phyloP scores from a whole-genome alignment of 2,888 invertebrate species.

The Dasypolia templi region DNA sequence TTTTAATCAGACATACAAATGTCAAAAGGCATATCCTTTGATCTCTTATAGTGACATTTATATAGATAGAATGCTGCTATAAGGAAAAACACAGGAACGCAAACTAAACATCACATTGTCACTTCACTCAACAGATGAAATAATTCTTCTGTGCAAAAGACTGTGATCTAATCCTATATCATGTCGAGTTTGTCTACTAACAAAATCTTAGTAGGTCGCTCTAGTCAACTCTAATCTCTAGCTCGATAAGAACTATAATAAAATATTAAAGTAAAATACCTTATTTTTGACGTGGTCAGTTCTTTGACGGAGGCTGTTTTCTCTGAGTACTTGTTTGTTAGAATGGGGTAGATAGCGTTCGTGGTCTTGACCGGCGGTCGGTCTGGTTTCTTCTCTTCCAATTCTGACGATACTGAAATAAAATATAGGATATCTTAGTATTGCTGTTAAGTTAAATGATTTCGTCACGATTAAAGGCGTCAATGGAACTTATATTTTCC shows the following conservation, averaged over 20 bases:
- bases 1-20: constrained; percentile 1
- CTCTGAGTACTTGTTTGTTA: constrained; percentile 86
- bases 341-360: constrained; percentile 82
- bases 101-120: constrained; percentile 5
- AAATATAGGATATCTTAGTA: constrained; percentile 21
- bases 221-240: constrained; percentile 22
- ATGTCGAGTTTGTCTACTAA: constrained; percentile 10
- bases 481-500: constrained; percentile 15
- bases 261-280: constrained; percentile 70
- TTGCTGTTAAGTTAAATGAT: background rate
- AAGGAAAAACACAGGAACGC: background rate
- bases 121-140: background rate
- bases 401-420: constrained; percentile 80
- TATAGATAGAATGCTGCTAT: background rate
- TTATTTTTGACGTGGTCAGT: constrained; percentile 86
- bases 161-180: background rate
- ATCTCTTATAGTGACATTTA: background rate
- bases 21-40: background rate
- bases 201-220: constrained; percentile 53
- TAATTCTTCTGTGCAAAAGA: background rate
- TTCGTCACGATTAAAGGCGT: background rate
- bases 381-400: constrained; percentile 87
- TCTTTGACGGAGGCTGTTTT: constrained; percentile 87
- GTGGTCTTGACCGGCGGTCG: constrained; percentile 83
- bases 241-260: constrained; percentile 27